phyloP scores from a whole-genome alignment of 2,113 vertebrate genomes.

The Gorilla gorilla region DNA sequence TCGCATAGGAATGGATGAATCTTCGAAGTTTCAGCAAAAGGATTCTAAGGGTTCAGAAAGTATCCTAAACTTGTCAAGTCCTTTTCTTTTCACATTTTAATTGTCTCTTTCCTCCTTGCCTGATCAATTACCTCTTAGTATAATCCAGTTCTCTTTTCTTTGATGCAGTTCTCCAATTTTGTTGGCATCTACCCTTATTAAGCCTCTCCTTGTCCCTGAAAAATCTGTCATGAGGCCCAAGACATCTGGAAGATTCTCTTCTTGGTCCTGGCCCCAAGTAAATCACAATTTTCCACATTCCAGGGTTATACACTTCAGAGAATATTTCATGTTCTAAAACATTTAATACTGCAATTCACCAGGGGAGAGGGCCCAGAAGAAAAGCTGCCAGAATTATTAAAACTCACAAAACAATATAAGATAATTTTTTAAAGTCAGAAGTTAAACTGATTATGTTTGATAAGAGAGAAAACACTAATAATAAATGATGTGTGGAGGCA shows the following conservation, averaged over 20 bases:
- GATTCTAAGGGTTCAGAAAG: constrained; percentile 20
- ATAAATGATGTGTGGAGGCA: background rate
- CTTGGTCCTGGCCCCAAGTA: background rate
- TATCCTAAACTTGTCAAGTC: background rate
- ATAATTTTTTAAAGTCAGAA: background rate
- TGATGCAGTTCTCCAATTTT: background rate
- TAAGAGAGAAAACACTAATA: background rate
- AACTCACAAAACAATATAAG: background rate
- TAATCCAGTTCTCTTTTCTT: background rate
- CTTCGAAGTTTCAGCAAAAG: constrained; percentile 21
- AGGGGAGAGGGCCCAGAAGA: background rate
- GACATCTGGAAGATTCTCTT: background rate
- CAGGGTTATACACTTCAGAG: background rate
- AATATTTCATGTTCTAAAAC: background rate
- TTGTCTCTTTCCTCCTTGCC: background rate
- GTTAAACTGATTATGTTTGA: background rate
- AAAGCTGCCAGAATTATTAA: background rate
- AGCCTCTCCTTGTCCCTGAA: background rate
- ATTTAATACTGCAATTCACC: constrained; percentile 1
- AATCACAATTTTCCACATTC: background rate
- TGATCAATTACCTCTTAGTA: background rate
- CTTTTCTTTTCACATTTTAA: background rate
- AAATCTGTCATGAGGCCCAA: background rate
- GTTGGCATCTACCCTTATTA: background rate
- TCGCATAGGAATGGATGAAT: background rate